Conservation (phyloP, 2,113 vertebrate species). For the Callithrix jacchus region DNA sequence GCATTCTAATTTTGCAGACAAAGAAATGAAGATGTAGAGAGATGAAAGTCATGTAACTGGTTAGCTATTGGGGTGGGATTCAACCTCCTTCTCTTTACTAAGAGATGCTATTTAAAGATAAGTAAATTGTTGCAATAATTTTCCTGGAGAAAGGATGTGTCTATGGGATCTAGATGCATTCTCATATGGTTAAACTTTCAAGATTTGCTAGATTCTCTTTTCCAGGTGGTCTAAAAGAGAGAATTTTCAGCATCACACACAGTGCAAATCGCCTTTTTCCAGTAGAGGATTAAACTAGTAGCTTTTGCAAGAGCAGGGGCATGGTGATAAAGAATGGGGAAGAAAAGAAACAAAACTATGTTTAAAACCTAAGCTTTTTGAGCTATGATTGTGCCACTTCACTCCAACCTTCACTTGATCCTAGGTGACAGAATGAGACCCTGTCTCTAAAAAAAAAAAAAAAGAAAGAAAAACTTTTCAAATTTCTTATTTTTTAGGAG, state of each 20-base stretch:
- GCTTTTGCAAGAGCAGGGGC: neutral
- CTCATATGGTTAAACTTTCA: neutral
- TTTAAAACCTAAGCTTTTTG: neutral
- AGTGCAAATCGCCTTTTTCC: neutral
- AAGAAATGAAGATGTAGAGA: neutral
- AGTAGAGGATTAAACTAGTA: neutral
- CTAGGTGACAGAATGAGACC: neutral
- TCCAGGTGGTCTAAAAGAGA: neutral
- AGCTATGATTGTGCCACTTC: neutral
- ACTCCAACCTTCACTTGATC: neutral
- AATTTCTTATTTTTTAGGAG: neutral
- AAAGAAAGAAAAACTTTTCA: neutral
- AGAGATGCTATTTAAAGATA: neutral
- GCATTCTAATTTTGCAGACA: neutral
- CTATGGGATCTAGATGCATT: neutral
- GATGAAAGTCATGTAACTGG: neutral
- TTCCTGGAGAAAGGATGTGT: neutral
- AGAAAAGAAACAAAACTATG: neutral
- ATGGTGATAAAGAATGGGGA: neutral
- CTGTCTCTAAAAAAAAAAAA: no score
- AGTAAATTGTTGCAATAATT: neutral
- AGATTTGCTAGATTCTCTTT: neutral
- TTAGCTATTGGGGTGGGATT: neutral
- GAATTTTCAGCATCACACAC: neutral
- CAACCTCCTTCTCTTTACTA: neutral